A percentile compares a stretch with the other conserved stretches of the same genome.
phyloP scores from a whole-genome alignment of 1,140 invertebrate genomes.

The Pectinophora gossypiella region DNA sequence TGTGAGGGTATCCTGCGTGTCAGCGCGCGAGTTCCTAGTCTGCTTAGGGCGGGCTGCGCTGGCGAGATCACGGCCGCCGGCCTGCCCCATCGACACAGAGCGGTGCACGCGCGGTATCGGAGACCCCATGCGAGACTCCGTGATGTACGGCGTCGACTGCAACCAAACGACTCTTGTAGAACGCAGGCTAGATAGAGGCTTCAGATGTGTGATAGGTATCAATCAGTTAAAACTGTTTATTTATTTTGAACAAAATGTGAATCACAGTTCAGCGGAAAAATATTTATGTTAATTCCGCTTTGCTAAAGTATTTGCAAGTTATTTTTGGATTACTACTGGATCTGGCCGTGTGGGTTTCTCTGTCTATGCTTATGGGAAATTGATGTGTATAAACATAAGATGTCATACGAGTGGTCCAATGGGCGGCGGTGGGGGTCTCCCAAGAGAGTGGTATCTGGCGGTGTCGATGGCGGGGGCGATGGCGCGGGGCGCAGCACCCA shows the following conservation, averaged over 20 bases:
- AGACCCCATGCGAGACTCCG: background rate
- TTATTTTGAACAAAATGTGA: too few relatives aligned
- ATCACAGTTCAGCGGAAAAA: too few relatives aligned
- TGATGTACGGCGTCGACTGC: background rate
- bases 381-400: too few relatives aligned
- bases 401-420: conserved; percentile 21
- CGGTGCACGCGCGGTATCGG: conserved; percentile 65
- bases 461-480: conserved; percentile 25
- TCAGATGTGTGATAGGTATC: too few relatives aligned
- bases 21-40: conserved; percentile 15
- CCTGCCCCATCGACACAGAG: conserved; percentile 77
- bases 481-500: conserved; percentile 79
- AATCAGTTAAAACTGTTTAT: too few relatives aligned
- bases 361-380: too few relatives aligned
- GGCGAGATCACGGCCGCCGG: conserved; percentile 37
- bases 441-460: conserved; percentile 48
- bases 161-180: too few relatives aligned
- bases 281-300: too few relatives aligned
- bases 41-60: conserved; percentile 33
- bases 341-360: too few relatives aligned
- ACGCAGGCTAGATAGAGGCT: too few relatives aligned
- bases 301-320: too few relatives aligned
- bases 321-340: too few relatives aligned
- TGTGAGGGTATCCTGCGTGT: conserved; percentile 35
- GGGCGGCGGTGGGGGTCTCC: conserved; percentile 31